Evolutionary conservation across 2,888 invertebrate species (phyloP).

Genomic region (Galerucella calmariensis): DNA sequence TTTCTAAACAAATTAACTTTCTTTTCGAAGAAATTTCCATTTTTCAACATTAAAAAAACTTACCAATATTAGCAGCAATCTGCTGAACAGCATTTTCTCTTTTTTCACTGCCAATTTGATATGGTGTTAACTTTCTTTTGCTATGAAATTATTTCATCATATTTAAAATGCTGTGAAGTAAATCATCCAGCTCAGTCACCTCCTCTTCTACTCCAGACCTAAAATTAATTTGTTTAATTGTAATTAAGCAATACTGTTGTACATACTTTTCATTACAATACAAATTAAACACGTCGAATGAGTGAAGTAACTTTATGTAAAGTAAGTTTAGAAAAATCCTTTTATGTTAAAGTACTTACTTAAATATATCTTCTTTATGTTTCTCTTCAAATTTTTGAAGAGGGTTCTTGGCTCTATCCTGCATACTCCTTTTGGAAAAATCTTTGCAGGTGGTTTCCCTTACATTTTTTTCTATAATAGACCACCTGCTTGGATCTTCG

Average conservation of each 20-base stretch:
- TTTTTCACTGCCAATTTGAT: constrained; percentile 4
- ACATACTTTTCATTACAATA: constrained; percentile 1
- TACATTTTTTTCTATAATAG: no score
- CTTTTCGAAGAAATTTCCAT: not conserved
- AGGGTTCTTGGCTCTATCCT: not conserved
- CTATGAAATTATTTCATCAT: not conserved
- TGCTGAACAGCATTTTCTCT: not conserved
- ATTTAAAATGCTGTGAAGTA: not conserved
- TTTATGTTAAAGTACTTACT: not conserved
- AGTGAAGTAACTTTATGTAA: not conserved
- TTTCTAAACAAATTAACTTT: not conserved
- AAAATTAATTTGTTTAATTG: not conserved
- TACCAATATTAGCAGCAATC: no score
- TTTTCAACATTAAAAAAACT: not conserved
- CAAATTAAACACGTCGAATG: not conserved
- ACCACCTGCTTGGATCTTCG: no score
- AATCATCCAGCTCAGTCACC: constrained; percentile 1
- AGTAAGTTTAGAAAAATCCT: not conserved
- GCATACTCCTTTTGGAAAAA: no score
- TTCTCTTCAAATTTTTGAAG: not conserved
- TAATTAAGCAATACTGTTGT: not conserved
- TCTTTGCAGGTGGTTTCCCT: no score
- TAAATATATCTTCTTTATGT: not conserved
- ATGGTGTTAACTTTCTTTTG: constrained; percentile 1
- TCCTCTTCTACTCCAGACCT: not conserved